Evolutionary conservation across 92 coral and sea anemone species (phyloP), one percentile per base, ranked within the genome.

Genomic region (Scolanthus callimorphus): DNA sequence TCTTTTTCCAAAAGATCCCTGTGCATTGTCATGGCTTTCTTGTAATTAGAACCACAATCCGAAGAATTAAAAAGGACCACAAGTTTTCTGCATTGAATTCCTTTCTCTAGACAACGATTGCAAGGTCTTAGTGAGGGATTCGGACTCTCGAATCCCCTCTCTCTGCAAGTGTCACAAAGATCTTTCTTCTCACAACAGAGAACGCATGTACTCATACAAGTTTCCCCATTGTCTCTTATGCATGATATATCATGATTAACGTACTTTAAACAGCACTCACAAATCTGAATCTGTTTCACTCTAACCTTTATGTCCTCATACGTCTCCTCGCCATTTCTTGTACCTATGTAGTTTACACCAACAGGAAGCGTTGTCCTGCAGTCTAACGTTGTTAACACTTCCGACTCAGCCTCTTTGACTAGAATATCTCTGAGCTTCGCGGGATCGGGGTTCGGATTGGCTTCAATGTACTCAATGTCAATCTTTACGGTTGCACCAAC

Each of bases 391-490:
- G 63, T 57, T 29, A 57, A 28, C 45, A 57, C 63, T 57, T 57
- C 63, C 37, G 63, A 34, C 37, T 57, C 69, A 20, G 69, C 59
- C 69, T 63, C 69, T 44, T 62, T 62, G 46, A 63, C 69, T n/a
- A 63, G 69, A 27, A 45, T 56, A 63, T 48, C 41, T 63, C 69
- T 43, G 17, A 63, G 69, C 69, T 63, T 63, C 43, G 69, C 69
- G 49, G 69, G 59, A 63, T 63, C 69, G 57, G 69, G 69, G 29
- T 63, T 63, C 49, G 57, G 69, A 63, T 63, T 63, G 46, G 69
- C 44, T 11, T 45, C 17, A 44, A 63, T 37, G 69, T 63, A 63
- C 17, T 63, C 57, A 28, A 63, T 63, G 57, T 63, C 57, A 45
- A 41, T 63, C 57, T 57, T 57, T 47, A 29, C 44, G 29, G 71